A percentile compares a stretch with the other conserved stretches of the same genome.
Conservation (phyloP, 2,113 vertebrate species). For the Buteo buteo region DNA sequence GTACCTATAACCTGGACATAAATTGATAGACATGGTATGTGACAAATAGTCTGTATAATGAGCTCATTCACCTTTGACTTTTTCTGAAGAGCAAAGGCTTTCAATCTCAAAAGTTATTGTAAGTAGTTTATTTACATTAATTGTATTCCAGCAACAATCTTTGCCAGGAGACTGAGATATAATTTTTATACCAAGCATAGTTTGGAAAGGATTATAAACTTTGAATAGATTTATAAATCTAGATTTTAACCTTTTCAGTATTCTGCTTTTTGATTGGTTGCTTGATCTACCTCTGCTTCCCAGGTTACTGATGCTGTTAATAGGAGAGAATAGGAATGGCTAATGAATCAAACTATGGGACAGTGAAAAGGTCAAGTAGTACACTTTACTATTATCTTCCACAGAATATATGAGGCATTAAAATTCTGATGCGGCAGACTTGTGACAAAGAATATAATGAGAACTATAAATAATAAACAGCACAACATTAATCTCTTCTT, state of each 20-base stretch:
- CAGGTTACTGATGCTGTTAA: slow-evolving; percentile 59
- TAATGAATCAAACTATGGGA: slow-evolving; percentile 69
- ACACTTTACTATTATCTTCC: slow-evolving; percentile 65
- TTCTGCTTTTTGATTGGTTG: slow-evolving; percentile 59
- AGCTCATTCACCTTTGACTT: neutral
- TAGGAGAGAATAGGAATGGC: slow-evolving; percentile 38
- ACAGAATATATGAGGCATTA: slow-evolving; percentile 66
- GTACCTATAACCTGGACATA: neutral
- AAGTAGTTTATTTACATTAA: slow-evolving; percentile 24
- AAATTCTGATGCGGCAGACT: slow-evolving; percentile 61
- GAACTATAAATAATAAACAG: slow-evolving; percentile 71
- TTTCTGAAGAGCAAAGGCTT: neutral
- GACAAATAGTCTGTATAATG: neutral
- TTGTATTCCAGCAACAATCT: slow-evolving; percentile 8
- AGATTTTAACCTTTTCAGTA: slow-evolving; percentile 64
- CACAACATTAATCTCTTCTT: slow-evolving; percentile 59
- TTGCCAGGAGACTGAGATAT: neutral
- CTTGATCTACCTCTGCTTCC: slow-evolving; percentile 6
- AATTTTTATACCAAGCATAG: slow-evolving; percentile 19
- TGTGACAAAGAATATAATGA: slow-evolving; percentile 73
- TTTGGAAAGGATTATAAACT: slow-evolving; percentile 59
- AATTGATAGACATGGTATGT: neutral
- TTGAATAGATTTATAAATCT: slow-evolving; percentile 48
- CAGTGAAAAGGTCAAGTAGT: slow-evolving; percentile 67
- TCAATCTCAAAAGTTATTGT: neutral